Conservation (phyloP, 2,888 invertebrate species). For the Andrena chrysosceles region DNA sequence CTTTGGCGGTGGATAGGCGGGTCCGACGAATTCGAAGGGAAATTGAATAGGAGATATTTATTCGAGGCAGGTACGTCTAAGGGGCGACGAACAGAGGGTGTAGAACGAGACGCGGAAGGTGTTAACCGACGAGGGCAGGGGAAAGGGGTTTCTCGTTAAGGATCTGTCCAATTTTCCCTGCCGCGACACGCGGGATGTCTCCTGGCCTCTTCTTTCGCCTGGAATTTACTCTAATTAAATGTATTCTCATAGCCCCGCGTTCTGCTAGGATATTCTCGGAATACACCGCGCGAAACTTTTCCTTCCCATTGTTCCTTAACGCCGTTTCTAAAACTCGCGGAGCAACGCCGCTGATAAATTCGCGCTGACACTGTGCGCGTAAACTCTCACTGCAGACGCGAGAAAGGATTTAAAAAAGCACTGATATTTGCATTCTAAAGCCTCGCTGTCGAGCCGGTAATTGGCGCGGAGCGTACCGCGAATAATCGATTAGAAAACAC, state of each 20-base stretch:
- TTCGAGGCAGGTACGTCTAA: conserved; percentile 14
- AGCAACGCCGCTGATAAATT: not conserved
- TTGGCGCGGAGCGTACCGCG: not conserved
- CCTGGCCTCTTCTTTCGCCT: conserved; percentile 44
- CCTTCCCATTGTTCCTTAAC: conserved; percentile 30
- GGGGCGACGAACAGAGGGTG: not conserved
- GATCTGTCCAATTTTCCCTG: conserved; percentile 57
- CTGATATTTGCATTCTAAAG: not conserved
- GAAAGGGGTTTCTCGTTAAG: conserved; percentile 61
- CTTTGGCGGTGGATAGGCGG: not conserved
- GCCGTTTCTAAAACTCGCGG: not conserved
- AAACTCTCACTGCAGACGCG: not conserved
- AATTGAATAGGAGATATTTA: conserved; percentile 22
- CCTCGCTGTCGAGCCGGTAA: not conserved
- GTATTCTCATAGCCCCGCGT: conserved; percentile 60
- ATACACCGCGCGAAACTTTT: conserved; percentile 15
- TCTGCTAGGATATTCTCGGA: conserved; percentile 20
- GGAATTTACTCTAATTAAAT: conserved; percentile 71
- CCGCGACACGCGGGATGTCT: conserved; percentile 4
- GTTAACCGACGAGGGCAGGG: conserved; percentile 25
- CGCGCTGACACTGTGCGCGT: not conserved
- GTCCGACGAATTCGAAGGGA: conserved; percentile 12
- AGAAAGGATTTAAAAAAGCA: not conserved
- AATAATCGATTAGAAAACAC: conserved; percentile 22
- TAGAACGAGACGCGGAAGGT: conserved; percentile 13